Conservation (phyloP, 2,888 invertebrate genomes). For the Netelia melanura region DNA sequence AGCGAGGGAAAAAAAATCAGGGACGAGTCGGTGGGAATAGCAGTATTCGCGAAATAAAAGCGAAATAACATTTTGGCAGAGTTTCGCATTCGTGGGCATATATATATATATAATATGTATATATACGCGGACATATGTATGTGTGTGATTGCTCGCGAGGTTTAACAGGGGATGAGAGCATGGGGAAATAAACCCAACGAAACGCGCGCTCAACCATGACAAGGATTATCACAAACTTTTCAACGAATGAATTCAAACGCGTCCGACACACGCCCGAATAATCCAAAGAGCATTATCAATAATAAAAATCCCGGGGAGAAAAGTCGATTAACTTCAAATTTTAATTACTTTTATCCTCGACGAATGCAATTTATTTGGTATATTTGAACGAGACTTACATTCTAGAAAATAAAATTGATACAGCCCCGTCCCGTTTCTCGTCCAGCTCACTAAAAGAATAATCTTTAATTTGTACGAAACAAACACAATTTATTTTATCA, state of each 20-base stretch:
- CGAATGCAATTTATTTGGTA: too few relatives aligned
- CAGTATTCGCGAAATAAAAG: background rate
- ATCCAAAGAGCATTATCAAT: too few relatives aligned
- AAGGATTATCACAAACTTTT: background rate
- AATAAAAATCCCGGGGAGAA: too few relatives aligned
- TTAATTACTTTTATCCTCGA: too few relatives aligned
- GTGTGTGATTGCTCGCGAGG: background rate
- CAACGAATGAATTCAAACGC: background rate
- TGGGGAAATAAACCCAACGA: conserved; percentile 15
- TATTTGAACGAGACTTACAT: too few relatives aligned
- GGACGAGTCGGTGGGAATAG: background rate
- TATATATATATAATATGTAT: background rate
- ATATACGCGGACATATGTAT: background rate
- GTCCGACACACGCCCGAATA: too few relatives aligned
- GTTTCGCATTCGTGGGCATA: background rate
- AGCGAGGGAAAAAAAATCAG: background rate
- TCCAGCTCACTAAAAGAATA: too few relatives aligned
- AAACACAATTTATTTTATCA: too few relatives aligned
- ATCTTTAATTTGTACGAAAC: too few relatives aligned
- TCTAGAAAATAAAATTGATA: too few relatives aligned
- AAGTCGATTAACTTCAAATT: too few relatives aligned
- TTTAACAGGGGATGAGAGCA: conserved; percentile 15
- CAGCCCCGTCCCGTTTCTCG: too few relatives aligned
- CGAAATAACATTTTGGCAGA: conserved; percentile 1
- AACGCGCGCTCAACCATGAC: background rate